These are phyloP conservation scores for Subanguina moxae DNA, from an alignment of 1,140 invertebrate genomes.

Conservation along the genomic window DNA sequence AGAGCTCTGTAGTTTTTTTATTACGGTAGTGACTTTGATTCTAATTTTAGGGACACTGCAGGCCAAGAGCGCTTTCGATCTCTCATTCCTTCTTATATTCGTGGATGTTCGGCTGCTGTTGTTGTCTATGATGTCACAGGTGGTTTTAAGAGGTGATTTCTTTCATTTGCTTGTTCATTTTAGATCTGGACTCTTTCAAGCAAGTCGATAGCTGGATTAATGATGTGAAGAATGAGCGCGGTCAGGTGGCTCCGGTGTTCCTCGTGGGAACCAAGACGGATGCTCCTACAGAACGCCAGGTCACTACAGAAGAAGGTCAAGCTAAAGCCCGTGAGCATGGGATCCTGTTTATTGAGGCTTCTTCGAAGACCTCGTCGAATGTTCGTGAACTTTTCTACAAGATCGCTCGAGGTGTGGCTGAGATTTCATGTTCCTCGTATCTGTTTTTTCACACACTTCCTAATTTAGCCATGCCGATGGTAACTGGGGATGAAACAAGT, in stretches of 20 bases:
- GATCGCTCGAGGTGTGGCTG: no score
- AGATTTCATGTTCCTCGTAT: no score
- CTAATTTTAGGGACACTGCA: slow-evolving; percentile 97
- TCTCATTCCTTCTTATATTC: slow-evolving; percentile 96
- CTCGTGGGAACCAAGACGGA: slow-evolving; percentile 9
- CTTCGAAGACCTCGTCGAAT: no score
- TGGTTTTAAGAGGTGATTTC: slow-evolving; percentile 63
- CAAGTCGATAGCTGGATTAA: slow-evolving; percentile 99
- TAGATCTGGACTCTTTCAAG: slow-evolving; percentile 86
- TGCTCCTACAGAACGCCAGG: slow-evolving; percentile 63
- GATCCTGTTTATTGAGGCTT: slow-evolving; percentile 93
- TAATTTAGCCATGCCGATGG: no score
- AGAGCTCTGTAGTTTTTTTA: slow-evolving; percentile 54
- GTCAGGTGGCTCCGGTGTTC: slow-evolving; percentile 72
- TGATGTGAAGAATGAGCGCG: slow-evolving; percentile 95
- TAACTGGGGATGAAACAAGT: no score
- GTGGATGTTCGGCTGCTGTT: slow-evolving; percentile 98
- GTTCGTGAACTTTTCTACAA: no score
- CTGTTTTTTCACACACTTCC: no score
- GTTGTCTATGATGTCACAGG: slow-evolving; percentile 99
- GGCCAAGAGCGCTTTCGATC: slow-evolving; percentile 95
- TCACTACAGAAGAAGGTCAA: slow-evolving; percentile 93
- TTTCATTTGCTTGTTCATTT: background rate
- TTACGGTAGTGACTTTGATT: slow-evolving; percentile 78
- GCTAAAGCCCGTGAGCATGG: slow-evolving; percentile 95